Evolutionary conservation across 2,797 vertebrate genomes (phyloP), one percentile per base, ranked within the genome.

Genomic region (Microctenopoma lineatum): DNA sequence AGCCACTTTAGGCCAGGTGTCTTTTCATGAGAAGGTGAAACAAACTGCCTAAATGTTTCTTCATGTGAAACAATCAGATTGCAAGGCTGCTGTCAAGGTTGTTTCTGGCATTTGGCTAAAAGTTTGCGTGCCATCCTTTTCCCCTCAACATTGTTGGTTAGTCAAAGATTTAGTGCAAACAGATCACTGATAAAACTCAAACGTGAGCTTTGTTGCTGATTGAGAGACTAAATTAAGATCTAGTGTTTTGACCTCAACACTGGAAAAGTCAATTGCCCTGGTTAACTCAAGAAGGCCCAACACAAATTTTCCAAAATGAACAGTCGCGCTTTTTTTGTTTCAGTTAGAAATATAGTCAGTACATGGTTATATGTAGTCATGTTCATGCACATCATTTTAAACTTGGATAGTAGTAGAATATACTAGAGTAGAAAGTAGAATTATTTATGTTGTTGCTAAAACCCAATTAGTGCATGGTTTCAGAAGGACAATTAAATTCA

Each of bases 11-110:
- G 94, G 95, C 92, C 93, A 91, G 89, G 92, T 94, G 94, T 96
- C 95, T 95, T 93, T 96, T 98, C 96, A 96, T 97, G 96, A 97
- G 96, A 99, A 97, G 95, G 96, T 97, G 93, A 96, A 96, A 97
- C 94, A 98, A 95, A 96, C 95, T 97, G 96, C 96, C 96, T 98
- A 97, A 95, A 96, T 96, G 96, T 99, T 98, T 98, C 96, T 97
- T 95, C 95, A 96, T 96, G 93, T 97, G 97, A 97, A 97, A 97
- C 96, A 95, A 95, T 96, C 92, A 72, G 94, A 97, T 96, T 90
- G 95, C 95, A 95, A 97, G 96, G 96, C 96, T 97, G 95, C 94
- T 94, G 95, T 98, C 94, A 95, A 96, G 96, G 96, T 98, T 99
- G 96, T 97, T 97, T 98, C 97, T 97, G 95, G 96, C 95, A 94